phyloP scores from a whole-genome alignment of 2,113 vertebrate genomes.

The Morone chrysops region DNA sequence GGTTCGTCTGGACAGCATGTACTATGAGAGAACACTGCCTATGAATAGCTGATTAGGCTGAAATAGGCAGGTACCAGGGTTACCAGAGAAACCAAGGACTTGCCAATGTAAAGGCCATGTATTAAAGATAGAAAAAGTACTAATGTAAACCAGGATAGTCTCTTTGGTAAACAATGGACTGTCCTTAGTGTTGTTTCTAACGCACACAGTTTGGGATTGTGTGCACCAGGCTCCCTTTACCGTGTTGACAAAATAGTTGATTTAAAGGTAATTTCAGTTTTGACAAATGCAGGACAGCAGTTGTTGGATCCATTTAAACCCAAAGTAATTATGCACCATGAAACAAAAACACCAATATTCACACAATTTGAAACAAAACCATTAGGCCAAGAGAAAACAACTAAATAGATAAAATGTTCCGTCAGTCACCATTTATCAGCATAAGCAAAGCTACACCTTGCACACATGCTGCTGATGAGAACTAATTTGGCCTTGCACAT shows the following conservation, averaged over 20 bases:
- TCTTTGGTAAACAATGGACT: constrained; percentile 77
- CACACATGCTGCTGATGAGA: constrained; percentile 72
- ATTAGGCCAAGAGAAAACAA: constrained; percentile 48
- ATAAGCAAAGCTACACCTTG: constrained; percentile 63
- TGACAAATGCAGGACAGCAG: constrained; percentile 39
- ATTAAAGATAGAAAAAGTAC: constrained; percentile 56
- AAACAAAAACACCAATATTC: constrained; percentile 44
- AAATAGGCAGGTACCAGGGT: constrained; percentile 41
- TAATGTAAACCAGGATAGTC: constrained; percentile 71
- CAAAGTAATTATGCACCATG: constrained; percentile 11
- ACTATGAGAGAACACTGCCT: constrained; percentile 57
- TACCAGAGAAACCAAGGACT: constrained; percentile 55
- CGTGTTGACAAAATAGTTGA: constrained; percentile 22
- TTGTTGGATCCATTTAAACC: constrained; percentile 28
- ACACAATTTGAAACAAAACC: constrained; percentile 52
- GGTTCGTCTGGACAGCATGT: constrained; percentile 55
- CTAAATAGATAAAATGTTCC: constrained; percentile 39
- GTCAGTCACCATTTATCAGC: constrained; percentile 55
- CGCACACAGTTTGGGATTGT: constrained; percentile 41
- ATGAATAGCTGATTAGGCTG: constrained; percentile 61
- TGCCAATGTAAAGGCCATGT: constrained; percentile 61
- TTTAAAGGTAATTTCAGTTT: constrained; percentile 51
- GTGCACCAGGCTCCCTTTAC: constrained; percentile 42
- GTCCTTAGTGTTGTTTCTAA: constrained; percentile 55
- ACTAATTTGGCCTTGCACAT: constrained; percentile 69